Base-by-base conservation (phyloP, 2,888 invertebrate genomes). In the Cryptocephalus moraei region DNA sequence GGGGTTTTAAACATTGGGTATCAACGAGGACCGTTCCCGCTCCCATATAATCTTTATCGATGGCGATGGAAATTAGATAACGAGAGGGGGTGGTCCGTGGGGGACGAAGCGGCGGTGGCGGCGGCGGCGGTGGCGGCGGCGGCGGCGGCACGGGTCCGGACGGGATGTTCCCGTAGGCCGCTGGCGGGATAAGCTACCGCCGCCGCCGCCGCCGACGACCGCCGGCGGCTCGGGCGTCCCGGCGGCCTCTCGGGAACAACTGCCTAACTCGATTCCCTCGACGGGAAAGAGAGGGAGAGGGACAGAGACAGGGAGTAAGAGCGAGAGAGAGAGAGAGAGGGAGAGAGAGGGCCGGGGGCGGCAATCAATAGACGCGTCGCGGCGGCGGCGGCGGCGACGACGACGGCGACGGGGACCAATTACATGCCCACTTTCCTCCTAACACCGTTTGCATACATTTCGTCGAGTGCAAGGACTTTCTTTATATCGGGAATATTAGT, bases 381-480 rank as follows among this genome's bases (percentile, higher is more conserved):
- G 67, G 66, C 68, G 67, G 42, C 65, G 56, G 68, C 67, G 68
- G 31, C 11, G 41, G 43, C 32, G 22, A 22, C 22, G 22, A 64
- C 66, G 68, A 65, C 65, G 66, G 44, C 64, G 64, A 65, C 65
- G 58, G 69, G 69, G 69, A 69, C 69, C 72, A 73, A 73, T 73
- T 73, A 72, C 71, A 73, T 71, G 72, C 71, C 70, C 72, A 73
- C 72, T 73, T 73, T 71, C 67, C 68, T 69, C 63, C 68, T 71
- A 72, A 72, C 71, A 69, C 70, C 71, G 70, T 72, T 72, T 72
- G 72, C 72, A 73, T 73, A 73, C 66, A 72, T 73, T 72, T 68
- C 40, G 57, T 60, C 41, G 41, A 48, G 46, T 39, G 53, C 49
- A 48, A 58, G 56, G 57, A 56, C 57, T 57, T 53, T 53, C 58